Evolutionary conservation across 2,113 vertebrate species (phyloP).

Genomic region (Elaphurus davidianus): DNA sequence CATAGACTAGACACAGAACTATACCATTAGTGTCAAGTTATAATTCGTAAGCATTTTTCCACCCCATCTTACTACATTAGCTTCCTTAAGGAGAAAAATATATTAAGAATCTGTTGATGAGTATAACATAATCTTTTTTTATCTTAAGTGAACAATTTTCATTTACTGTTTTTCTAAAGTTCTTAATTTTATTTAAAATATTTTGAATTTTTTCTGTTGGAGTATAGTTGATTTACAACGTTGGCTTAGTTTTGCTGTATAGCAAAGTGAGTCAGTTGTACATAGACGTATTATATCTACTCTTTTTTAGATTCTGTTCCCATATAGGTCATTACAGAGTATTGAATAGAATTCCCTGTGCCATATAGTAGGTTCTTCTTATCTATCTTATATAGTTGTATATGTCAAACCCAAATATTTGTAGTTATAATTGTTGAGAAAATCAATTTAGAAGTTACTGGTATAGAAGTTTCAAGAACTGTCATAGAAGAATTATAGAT

Average conservation of each 20-base stretch:
- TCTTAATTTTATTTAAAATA: neutral
- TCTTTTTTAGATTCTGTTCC: neutral
- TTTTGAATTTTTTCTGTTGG: neutral
- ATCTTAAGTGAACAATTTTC: neutral
- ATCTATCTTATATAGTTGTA: neutral
- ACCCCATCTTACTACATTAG: neutral
- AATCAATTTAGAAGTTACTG: neutral
- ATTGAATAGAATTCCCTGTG: neutral
- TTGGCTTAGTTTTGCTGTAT: neutral
- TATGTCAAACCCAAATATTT: neutral
- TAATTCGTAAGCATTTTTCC: neutral
- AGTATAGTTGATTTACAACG: neutral
- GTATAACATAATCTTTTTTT: neutral
- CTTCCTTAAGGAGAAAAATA: slow-evolving; percentile 10
- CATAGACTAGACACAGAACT: neutral
- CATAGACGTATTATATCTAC: neutral
- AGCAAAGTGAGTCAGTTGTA: neutral
- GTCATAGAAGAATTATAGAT: neutral
- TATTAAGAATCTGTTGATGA: neutral
- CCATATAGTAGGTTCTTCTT: neutral
- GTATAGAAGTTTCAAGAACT: neutral
- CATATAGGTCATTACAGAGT: neutral
- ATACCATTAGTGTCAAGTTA: neutral
- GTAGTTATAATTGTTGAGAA: slow-evolving; percentile 22
- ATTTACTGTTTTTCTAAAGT: neutral